phyloP scores from a whole-genome alignment of 2,888 invertebrate genomes.

The Ganaspis brasiliensis region DNA sequence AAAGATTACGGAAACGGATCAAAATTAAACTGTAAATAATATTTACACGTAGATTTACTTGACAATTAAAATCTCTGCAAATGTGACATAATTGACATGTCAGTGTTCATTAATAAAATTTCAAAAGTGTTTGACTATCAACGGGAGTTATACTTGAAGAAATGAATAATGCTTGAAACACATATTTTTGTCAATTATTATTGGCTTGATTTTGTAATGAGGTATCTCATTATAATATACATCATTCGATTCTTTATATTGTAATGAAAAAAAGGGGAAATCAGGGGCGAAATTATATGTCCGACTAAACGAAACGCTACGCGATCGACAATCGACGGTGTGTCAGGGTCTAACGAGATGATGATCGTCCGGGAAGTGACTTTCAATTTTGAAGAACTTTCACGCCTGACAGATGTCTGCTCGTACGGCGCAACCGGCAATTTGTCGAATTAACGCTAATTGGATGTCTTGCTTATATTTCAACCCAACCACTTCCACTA shows the following conservation, averaged over 20 bases:
- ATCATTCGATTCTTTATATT: neutral
- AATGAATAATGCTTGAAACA: neutral
- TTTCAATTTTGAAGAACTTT: slow-evolving; percentile 65
- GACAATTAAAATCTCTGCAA: too few relatives aligned
- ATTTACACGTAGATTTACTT: too few relatives aligned
- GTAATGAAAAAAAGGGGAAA: slow-evolving; percentile 24
- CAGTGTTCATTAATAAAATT: neutral
- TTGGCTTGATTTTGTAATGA: slow-evolving; percentile 38
- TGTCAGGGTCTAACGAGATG: slow-evolving; percentile 54
- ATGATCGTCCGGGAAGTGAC: slow-evolving; percentile 70
- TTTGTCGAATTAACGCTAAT: slow-evolving; percentile 71
- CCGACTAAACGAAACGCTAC: slow-evolving; percentile 37
- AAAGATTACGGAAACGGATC: too few relatives aligned
- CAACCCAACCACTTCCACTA: slow-evolving; percentile 49
- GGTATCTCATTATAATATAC: slow-evolving; percentile 25
- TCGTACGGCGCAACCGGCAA: slow-evolving; percentile 65
- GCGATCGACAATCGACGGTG: slow-evolving; percentile 35
- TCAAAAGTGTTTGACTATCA: neutral
- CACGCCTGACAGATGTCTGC: slow-evolving; percentile 67
- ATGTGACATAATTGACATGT: neutral
- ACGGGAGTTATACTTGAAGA: neutral
- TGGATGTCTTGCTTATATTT: slow-evolving; percentile 67
- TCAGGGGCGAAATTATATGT: slow-evolving; percentile 30
- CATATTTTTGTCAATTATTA: slow-evolving; percentile 20
- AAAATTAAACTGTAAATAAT: too few relatives aligned